These are phyloP conservation scores for Flabesymbios commensalis DNA, from an alignment of 2,888 invertebrate genomes.

Conservation along the genomic window DNA sequence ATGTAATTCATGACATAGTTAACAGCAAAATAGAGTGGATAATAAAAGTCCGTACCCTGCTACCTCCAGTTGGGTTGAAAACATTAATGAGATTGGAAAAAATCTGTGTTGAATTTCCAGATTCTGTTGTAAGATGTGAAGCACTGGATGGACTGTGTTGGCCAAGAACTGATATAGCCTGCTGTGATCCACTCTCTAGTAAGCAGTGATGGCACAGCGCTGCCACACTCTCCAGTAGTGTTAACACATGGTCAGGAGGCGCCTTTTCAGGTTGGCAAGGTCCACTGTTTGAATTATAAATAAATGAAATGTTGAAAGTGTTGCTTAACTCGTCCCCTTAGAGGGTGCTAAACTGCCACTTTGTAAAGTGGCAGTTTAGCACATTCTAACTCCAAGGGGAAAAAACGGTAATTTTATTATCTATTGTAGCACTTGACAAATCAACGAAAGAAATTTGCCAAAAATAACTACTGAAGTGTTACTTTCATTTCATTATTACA, in stretches of 20 bases:
- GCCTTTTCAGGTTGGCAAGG: slow-evolving; percentile 9
- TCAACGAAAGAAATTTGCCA: too few species aligned
- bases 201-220: slow-evolving; percentile 80
- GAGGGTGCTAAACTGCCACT: too few species aligned
- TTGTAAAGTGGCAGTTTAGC: too few species aligned
- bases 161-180: slow-evolving; percentile 39
- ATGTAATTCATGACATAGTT: too few species aligned
- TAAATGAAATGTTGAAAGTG: not conserved
- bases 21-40: too few species aligned
- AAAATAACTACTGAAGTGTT: too few species aligned
- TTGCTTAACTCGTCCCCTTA: too few species aligned
- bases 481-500: too few species aligned
- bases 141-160: slow-evolving; percentile 40
- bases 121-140: slow-evolving; percentile 32
- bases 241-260: slow-evolving; percentile 79
- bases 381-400: too few species aligned
- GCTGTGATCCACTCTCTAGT: slow-evolving; percentile 65
- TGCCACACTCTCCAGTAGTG: slow-evolving; percentile 77
- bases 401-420: too few species aligned
- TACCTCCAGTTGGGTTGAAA: slow-evolving; percentile 70
- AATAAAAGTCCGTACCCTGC: slow-evolving; percentile 53
- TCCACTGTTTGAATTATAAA: not conserved
- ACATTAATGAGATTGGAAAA: slow-evolving; percentile 81
- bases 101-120: slow-evolving; percentile 68
- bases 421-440: too few species aligned